Evolutionary conservation across 2,888 invertebrate genomes (phyloP).

Genomic region (Athrips mouffetella): DNA sequence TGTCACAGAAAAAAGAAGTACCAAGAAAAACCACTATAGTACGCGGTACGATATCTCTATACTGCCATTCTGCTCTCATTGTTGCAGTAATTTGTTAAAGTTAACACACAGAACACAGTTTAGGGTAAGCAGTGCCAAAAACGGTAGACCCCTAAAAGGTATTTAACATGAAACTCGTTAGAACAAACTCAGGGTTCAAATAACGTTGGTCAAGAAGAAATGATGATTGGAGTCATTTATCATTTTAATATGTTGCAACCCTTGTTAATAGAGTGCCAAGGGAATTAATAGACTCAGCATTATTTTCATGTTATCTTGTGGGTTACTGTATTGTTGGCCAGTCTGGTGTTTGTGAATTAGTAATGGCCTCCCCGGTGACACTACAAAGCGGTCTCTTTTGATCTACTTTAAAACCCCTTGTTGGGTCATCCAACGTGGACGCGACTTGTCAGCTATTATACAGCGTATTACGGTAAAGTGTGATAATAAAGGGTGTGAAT

Average conservation of each 20-base stretch:
- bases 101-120: constrained; percentile 58
- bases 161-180: constrained; percentile 4
- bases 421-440: no score
- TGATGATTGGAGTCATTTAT: constrained; percentile 72
- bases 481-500: no score
- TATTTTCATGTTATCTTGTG: constrained; percentile 72
- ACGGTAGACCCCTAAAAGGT: constrained; percentile 31
- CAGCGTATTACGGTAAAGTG: no score
- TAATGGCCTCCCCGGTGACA: constrained; percentile 7
- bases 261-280: constrained; percentile 67
- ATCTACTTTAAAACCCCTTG: neutral
- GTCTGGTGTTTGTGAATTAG: constrained; percentile 39
- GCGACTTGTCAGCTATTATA: no score
- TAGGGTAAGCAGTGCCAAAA: constrained; percentile 52
- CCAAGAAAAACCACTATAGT: no score
- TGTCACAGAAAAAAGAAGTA: no score
- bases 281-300: constrained; percentile 71
- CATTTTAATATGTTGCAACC: constrained; percentile 73
- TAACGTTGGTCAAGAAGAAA: constrained; percentile 43
- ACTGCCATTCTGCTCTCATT: constrained; percentile 48
- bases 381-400: neutral
- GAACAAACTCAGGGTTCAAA: constrained; percentile 26
- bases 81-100: constrained; percentile 70
- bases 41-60: constrained; percentile 11
- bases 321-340: constrained; percentile 47